Conservation (phyloP, 2,113 vertebrate species). For the Corvus moneduloides region DNA sequence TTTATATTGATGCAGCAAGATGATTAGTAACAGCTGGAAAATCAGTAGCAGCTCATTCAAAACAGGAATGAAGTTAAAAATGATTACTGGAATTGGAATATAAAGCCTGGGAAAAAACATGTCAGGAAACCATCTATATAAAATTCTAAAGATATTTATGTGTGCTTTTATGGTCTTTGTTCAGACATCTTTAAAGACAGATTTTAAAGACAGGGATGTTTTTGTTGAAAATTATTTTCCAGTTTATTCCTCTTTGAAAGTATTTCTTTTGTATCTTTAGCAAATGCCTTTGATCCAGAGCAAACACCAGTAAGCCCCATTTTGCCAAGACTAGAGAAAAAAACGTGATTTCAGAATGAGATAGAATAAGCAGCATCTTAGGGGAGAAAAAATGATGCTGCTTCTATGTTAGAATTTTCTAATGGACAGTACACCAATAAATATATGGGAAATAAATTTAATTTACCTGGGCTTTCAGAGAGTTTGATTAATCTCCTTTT, state of each 20-base stretch:
- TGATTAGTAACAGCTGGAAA: constrained; percentile 38
- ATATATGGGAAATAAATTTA: background rate
- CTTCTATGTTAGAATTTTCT: background rate
- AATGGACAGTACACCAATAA: background rate
- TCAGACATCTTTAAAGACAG: background rate
- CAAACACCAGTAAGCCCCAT: background rate
- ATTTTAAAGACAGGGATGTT: background rate
- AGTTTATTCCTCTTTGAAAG: background rate
- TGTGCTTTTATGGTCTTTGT: background rate
- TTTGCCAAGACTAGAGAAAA: background rate
- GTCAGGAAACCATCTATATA: background rate
- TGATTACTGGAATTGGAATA: background rate
- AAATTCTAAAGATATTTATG: background rate
- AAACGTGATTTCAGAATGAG: background rate
- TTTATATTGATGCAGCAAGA: background rate
- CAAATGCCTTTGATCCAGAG: background rate
- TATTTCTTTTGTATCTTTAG: background rate
- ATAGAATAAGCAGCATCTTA: background rate
- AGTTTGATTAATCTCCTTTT: background rate
- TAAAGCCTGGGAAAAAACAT: background rate
- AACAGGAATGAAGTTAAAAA: background rate
- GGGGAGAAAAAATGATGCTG: background rate
- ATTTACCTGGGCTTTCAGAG: background rate
- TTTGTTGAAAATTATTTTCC: background rate
- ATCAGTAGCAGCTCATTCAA: background rate